Percentiles rank a stretch among this genome's conserved stretches.
These are phyloP conservation scores for Melanophora roralis DNA, from an alignment of 2,888 invertebrate species.

Conservation along the genomic window DNA sequence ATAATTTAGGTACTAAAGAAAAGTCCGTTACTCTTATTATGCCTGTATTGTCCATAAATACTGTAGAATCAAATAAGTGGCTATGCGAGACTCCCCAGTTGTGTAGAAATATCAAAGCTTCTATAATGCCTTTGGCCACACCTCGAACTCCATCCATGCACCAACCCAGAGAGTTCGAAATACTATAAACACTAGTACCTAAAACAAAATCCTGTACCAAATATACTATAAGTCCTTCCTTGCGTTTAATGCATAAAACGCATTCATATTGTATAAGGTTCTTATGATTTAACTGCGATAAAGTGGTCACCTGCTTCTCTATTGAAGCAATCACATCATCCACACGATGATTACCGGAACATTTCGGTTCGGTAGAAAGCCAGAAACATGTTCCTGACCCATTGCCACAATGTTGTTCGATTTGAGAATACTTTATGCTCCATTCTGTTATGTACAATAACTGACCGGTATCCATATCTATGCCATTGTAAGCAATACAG, in stretches of 20 bases:
- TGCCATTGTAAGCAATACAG: conserved; percentile 85
- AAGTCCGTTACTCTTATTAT: conserved; percentile 76
- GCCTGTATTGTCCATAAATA: conserved; percentile 84
- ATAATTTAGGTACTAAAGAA: conserved; percentile 73
- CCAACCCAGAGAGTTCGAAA: conserved; percentile 75
- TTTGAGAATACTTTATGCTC: conserved; percentile 79
- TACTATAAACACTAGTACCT: conserved; percentile 75
- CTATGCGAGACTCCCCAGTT: conserved; percentile 89
- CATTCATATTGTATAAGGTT: conserved; percentile 87
- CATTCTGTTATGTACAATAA: conserved; percentile 87
- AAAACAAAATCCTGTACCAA: conserved; percentile 83
- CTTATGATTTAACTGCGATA: conserved; percentile 84
- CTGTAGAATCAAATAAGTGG: conserved; percentile 85
- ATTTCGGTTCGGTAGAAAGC: conserved; percentile 70
- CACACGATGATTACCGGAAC: conserved; percentile 73
- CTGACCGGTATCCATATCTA: conserved; percentile 86
- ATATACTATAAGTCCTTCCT: conserved; percentile 82
- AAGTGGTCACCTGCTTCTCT: conserved; percentile 87
- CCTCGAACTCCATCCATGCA: conserved; percentile 77
- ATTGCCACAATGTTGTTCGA: conserved; percentile 72
- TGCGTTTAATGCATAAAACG: conserved; percentile 81
- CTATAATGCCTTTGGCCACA: conserved; percentile 84
- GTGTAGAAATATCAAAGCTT: conserved; percentile 88
- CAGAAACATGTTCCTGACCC: conserved; percentile 73
- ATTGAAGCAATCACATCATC: conserved; percentile 78